These are phyloP conservation scores for Brachyhypopomus occidentalis DNA, from an alignment of 2,113 vertebrate genomes.

Conservation along the genomic window DNA sequence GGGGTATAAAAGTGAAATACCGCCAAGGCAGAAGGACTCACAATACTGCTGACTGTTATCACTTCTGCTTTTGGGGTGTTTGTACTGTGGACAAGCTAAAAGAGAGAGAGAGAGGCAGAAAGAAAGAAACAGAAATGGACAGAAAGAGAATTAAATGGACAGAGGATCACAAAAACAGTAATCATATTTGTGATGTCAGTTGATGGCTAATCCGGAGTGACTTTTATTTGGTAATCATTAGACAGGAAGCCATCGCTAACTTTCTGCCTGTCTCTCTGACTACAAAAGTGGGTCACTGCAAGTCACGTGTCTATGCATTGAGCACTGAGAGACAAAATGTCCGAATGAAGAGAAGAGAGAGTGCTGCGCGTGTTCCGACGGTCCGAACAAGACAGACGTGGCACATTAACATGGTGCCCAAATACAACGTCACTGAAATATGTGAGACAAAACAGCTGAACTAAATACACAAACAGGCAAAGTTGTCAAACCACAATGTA, in stretches of 20 bases:
- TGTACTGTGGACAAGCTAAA: neutral
- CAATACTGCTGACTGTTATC: slow-evolving; percentile 53
- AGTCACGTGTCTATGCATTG: neutral
- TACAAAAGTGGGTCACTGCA: neutral
- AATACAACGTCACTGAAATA: slow-evolving; percentile 45
- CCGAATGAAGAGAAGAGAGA: neutral
- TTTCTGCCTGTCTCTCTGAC: neutral
- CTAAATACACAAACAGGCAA: slow-evolving; percentile 35
- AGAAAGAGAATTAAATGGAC: neutral
- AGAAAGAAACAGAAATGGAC: neutral
- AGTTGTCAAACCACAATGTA: neutral
- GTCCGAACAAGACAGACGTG: neutral
- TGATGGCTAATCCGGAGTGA: neutral
- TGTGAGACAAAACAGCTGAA: slow-evolving; percentile 42
- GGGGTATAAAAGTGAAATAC: slow-evolving; percentile 59
- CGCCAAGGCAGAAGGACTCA: slow-evolving; percentile 49
- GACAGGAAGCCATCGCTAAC: neutral
- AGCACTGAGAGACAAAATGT: neutral
- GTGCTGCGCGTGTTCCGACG: no score
- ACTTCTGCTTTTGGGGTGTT: slow-evolving; percentile 23
- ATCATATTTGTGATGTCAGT: neutral
- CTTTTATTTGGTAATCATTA: slow-evolving; percentile 6
- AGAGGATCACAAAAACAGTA: neutral
- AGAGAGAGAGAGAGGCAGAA: slow-evolving; percentile 20
- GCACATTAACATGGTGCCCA: slow-evolving; percentile 24